Evolutionary conservation across 1,140 invertebrate genomes (phyloP).

Genomic region (Mycetomoellerius zeteki): DNA sequence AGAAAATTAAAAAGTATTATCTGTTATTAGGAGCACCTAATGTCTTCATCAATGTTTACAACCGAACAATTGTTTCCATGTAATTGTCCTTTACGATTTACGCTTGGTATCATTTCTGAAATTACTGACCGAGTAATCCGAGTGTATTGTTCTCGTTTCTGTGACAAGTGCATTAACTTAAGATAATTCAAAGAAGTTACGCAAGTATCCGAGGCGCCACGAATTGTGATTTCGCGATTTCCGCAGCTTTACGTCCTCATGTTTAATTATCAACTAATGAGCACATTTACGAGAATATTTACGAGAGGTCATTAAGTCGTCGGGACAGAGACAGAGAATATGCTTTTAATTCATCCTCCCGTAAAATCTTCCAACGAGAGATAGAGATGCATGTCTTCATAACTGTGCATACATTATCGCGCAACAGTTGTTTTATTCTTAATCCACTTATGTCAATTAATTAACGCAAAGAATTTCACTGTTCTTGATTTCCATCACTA

Average conservation of each 20-base stretch:
- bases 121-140: background rate
- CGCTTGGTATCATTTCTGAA: constrained; percentile 42
- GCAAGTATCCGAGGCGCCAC: background rate
- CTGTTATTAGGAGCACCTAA: constrained; percentile 37
- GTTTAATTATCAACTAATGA: constrained; percentile 45
- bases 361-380: constrained; percentile 18
- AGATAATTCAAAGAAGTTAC: background rate
- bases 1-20: constrained; percentile 29
- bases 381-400: background rate
- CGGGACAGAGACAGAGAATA: background rate
- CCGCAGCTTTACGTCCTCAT: background rate
- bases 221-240: background rate
- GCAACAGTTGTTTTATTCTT: constrained; percentile 4
- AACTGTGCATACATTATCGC: background rate
- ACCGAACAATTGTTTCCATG: constrained; percentile 33
- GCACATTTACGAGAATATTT: background rate
- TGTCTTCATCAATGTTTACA: constrained; percentile 2
- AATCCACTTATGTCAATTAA: constrained; percentile 13
- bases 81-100: constrained; percentile 46
- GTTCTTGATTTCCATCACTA: background rate
- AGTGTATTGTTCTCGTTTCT: constrained; percentile 13
- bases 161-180: background rate
- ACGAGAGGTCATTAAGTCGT: background rate
- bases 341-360: background rate
- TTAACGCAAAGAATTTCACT: background rate